Base-by-base conservation (phyloP, 1,140 invertebrate species). In the Drosophila varians region DNA sequence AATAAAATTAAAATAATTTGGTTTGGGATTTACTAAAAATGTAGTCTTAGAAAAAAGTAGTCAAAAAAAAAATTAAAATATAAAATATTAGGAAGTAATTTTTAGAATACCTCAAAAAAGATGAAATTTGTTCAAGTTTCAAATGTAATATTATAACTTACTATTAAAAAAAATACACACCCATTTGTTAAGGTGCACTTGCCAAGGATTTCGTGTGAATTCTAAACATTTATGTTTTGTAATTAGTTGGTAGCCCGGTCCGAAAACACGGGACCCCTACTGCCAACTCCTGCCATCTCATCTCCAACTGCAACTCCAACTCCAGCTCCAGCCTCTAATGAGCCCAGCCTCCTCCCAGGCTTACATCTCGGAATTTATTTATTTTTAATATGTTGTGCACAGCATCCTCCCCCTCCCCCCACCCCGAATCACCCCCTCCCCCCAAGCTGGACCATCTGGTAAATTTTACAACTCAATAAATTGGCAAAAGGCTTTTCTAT, bases 381-480 rank as follows among this genome's bases (percentile, higher is more conserved):
- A 80, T 80, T 77, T 86, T 86, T 86, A 86, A 86, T 87, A 86
- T 66, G 76, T 57, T 56, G 36, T 25, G 38, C 12, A 12, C 46
- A 16, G 16, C 9, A 23, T 21, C 8, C 47, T 40, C 12, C 19
- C 26, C 34, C 16, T 23, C 45, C 47, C 34, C n/a, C n/a, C n/a
- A n/a, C 12, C 4, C 34, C 1, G n/a, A n/a, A 36, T 12, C 11
- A 9, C 12, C 4, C 34, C 1, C 12, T 9, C 36, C 4, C 5
- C 0, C 6, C 11, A 12, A 16, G n/a, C n/a, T 12, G 36, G 36
- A n/a, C 14, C n/a, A 49, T 60, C 40, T 52, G 45, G 46, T 68
- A 71, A 69, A 68, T 80, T 86, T 87, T 79, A 87, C 77, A 86
- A 86, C 82, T 86, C 82, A 86, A 86, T 86, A 86, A 86, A 86